Evolutionary conservation across 2,888 invertebrate species (phyloP).

Genomic region (Alviniconcha strummeri): DNA sequence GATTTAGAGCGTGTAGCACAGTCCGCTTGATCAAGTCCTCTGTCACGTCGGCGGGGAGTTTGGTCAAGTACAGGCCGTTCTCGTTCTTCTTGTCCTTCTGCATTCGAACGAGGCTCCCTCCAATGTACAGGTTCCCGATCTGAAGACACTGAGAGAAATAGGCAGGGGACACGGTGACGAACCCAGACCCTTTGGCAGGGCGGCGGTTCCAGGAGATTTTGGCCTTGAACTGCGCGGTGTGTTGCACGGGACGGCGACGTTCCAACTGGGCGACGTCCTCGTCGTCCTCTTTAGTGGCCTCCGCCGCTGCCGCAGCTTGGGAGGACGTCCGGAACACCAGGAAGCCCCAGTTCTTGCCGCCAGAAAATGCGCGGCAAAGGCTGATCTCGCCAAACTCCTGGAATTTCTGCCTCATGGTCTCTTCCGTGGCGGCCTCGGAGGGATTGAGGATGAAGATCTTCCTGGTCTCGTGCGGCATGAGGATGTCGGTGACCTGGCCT

Average conservation of each 20-base stretch:
- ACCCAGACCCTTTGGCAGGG: slow-evolving; percentile 50
- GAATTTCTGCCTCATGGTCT: slow-evolving; percentile 40
- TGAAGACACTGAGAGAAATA: slow-evolving; percentile 29
- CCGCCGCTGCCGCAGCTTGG: slow-evolving; percentile 40
- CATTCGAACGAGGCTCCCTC: slow-evolving; percentile 26
- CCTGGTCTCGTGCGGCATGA: slow-evolving; percentile 56
- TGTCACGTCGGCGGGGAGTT: slow-evolving; percentile 34
- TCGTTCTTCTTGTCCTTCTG: slow-evolving; percentile 19
- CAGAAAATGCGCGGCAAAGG: slow-evolving; percentile 39
- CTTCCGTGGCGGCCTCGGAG: slow-evolving; percentile 28
- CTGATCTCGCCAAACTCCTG: slow-evolving; percentile 49
- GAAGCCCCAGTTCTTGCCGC: slow-evolving; percentile 52
- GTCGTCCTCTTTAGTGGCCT: slow-evolving; percentile 39
- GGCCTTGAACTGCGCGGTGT: slow-evolving; percentile 44
- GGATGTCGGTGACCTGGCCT: slow-evolving; percentile 45
- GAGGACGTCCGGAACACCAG: slow-evolving; percentile 44
- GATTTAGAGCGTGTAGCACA: neutral
- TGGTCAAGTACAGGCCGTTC: slow-evolving; percentile 32
- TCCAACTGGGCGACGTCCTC: slow-evolving; percentile 44
- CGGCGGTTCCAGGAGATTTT: slow-evolving; percentile 56
- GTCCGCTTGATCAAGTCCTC: slow-evolving; percentile 44
- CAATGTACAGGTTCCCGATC: neutral
- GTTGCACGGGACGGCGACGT: slow-evolving; percentile 29
- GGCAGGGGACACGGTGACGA: slow-evolving; percentile 46
- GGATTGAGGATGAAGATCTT: slow-evolving; percentile 46